A percentile compares a stretch with the other conserved stretches of the same genome.
These are phyloP conservation scores for Lycaena phlaeas DNA, from an alignment of 2,888 invertebrate species.

Conservation along the genomic window DNA sequence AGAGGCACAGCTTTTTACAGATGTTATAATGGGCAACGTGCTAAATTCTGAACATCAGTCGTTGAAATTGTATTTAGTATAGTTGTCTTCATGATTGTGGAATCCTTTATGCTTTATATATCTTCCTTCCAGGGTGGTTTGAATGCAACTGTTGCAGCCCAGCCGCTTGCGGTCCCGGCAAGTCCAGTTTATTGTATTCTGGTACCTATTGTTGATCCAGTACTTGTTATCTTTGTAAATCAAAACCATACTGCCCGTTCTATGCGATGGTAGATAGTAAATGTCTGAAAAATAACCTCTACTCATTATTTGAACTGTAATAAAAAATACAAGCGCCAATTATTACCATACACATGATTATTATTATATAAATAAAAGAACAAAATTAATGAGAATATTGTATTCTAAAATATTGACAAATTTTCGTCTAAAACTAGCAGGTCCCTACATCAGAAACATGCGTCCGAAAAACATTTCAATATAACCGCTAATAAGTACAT, in stretches of 20 bases:
- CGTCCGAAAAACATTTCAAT: slow-evolving; percentile 37
- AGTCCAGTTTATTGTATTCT: slow-evolving; percentile 66
- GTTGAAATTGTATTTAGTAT: slow-evolving; percentile 63
- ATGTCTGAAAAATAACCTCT: slow-evolving; percentile 43
- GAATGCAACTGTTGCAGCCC: slow-evolving; percentile 61
- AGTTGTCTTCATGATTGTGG: slow-evolving; percentile 61
- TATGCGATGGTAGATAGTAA: slow-evolving; percentile 61
- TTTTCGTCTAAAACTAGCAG: slow-evolving; percentile 46
- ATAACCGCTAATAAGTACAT: slow-evolving; percentile 28
- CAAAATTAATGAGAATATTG: slow-evolving; percentile 43
- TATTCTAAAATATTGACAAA: slow-evolving; percentile 55
- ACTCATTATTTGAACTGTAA: slow-evolving; percentile 15
- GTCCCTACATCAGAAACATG: slow-evolving; percentile 57
- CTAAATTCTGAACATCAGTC: slow-evolving; percentile 38
- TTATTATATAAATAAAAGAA: slow-evolving; percentile 19
- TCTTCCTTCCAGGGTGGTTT: slow-evolving; percentile 57
- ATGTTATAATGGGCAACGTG: slow-evolving; percentile 28
- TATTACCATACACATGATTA: slow-evolving; percentile 12
- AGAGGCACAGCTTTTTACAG: slow-evolving; percentile 24
- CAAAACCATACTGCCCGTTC: slow-evolving; percentile 64
- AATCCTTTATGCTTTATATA: slow-evolving; percentile 61
- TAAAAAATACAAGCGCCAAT: slow-evolving; percentile 1
- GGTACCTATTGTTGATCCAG: slow-evolving; percentile 65
- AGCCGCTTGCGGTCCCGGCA: slow-evolving; percentile 57
- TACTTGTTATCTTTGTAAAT: slow-evolving; percentile 66